Percentiles rank a stretch among this genome's conserved stretches.
phyloP scores from a whole-genome alignment of 2,113 vertebrate species.

The Capreolus pygargus region DNA sequence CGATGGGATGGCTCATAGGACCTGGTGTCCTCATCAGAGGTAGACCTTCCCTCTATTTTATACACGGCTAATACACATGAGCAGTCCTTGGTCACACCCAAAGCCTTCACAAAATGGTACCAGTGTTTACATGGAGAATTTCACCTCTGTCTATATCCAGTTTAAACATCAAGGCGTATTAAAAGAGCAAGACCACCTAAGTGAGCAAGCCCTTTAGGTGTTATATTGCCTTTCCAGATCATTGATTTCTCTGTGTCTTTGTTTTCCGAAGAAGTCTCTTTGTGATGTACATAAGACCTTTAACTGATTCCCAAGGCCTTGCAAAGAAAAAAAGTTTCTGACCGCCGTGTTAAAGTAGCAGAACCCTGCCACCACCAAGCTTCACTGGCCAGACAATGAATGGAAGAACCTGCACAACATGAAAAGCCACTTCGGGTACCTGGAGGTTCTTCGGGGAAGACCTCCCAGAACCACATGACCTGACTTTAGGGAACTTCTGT shows the following conservation, averaged over 20 bases:
- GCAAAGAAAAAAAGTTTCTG: neutral
- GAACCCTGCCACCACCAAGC: neutral
- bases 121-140: neutral
- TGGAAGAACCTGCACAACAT: neutral
- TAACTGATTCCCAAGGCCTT: neutral
- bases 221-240: neutral
- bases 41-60: slow-evolving; percentile 50
- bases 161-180: too few relatives aligned
- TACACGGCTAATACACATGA: slow-evolving; percentile 56
- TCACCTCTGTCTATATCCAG: neutral
- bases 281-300: neutral
- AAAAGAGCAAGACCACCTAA: neutral
- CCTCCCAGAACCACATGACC: neutral
- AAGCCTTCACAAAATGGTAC: slow-evolving; percentile 12
- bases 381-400: neutral
- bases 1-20: slow-evolving; percentile 61
- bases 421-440: neutral
- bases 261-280: neutral
- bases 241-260: neutral
- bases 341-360: neutral
- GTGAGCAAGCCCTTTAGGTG: neutral
- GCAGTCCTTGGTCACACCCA: slow-evolving; percentile 32
- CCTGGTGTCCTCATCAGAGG: slow-evolving; percentile 50
- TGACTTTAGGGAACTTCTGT: neutral
- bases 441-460: neutral